These are phyloP conservation scores for Lasius fuliginosus DNA, from an alignment of 2,888 invertebrate species.

Conservation along the genomic window DNA sequence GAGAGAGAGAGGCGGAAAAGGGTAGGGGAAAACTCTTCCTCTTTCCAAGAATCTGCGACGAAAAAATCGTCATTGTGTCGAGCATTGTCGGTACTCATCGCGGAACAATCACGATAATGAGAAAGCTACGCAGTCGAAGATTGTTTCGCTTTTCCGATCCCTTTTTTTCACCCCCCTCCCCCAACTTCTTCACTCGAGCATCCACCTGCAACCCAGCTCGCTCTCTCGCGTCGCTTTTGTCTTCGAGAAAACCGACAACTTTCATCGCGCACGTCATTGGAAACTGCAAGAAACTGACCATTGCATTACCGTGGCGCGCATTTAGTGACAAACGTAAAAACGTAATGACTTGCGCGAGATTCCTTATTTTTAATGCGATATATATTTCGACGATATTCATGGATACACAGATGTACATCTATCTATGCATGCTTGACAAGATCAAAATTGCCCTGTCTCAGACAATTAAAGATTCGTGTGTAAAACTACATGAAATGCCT, in stretches of 20 bases:
- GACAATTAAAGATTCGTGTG: not conserved
- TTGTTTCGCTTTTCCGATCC: conserved; percentile 59
- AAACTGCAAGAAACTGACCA: conserved; percentile 36
- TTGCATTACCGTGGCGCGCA: not conserved
- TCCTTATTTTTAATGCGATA: conserved; percentile 7
- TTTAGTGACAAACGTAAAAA: conserved; percentile 9
- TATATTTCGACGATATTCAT: not conserved
- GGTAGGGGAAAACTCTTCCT: not conserved
- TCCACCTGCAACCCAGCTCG: conserved; percentile 29
- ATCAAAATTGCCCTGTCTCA: too few relatives aligned
- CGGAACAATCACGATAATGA: conserved; percentile 84
- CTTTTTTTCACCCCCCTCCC: not conserved
- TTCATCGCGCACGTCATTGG: conserved; percentile 18
- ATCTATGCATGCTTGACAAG: too few relatives aligned
- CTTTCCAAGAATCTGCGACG: conserved; percentile 64
- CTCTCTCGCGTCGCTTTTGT: conserved; percentile 34
- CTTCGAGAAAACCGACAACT: conserved; percentile 32
- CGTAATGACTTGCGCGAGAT: not conserved
- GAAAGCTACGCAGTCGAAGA: conserved; percentile 83
- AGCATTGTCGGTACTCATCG: conserved; percentile 81
- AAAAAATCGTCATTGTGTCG: conserved; percentile 80
- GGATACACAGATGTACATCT: not conserved
- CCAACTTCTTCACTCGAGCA: conserved; percentile 27
- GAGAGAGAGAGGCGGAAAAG: conserved; percentile 20
- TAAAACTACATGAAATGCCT: not conserved